Base-by-base conservation (phyloP, 2,113 vertebrate species). In the Pollimyrus isidori region DNA sequence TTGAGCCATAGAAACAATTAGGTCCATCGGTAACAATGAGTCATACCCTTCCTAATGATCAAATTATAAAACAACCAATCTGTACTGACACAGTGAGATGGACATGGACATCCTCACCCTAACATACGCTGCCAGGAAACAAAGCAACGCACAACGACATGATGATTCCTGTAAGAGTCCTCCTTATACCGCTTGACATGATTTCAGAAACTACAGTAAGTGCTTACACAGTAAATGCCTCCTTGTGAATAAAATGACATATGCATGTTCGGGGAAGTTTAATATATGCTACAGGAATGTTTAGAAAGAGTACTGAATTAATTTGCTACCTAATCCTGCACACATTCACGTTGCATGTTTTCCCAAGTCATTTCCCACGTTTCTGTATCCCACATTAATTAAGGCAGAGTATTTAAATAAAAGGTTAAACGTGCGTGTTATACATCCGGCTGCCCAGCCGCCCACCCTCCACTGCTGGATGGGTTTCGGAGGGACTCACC, bases 21-120 rank as follows among this genome's bases (percentile, higher is more conserved):
- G 90, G 56, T 88, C 87, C 92, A 91, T 95, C 94, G 94, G 93
- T 93, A 96, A 93, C 91, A 95, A 92, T 94, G 95, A 96, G 94
- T 96, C 95, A 95, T 92, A 15, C 93, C 85, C 83, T 84, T 90
- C 92, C 92, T 95, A 91, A 91, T 91, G 90, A 91, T 87, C 90
- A 82, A 86, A 91, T 91, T 92, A 91, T 88, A 69, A 89, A 46
- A 26, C 23, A 87, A 93, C 92, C 91, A 87, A 3, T 5, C 46
- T 86, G 89, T 42, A n/a, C 56, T 90, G 82, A 89, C 88, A 91
- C 86, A 91, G 87, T 76, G 89, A 65, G 86, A 86, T 84, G 26
- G 15, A 86, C 85, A 53, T 53, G 26, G 50, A 26, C 10, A 4
- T 53, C 19, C 73, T 89, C 73, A 4, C 50, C 11, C 26, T 50